Conservation (phyloP, 2,888 invertebrate species). For the Agrochola macilenta region DNA sequence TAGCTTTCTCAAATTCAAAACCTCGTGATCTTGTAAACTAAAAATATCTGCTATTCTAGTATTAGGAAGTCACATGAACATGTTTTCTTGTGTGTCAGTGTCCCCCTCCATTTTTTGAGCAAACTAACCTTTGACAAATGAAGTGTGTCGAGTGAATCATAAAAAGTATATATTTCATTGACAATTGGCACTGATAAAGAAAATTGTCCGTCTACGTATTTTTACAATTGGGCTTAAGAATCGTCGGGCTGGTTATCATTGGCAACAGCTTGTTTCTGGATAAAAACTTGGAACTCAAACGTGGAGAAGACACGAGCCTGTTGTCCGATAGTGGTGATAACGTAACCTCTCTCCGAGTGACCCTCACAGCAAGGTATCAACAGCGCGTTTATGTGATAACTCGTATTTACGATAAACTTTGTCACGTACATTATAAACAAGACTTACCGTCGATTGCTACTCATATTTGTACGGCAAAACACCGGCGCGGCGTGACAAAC, state of each 20-base stretch:
- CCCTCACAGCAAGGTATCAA: constrained; percentile 61
- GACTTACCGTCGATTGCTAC: constrained; percentile 35
- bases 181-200: constrained; percentile 8
- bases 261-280: neutral
- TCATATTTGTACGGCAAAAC: constrained; percentile 15
- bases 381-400: constrained; percentile 51
- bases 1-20: constrained; percentile 27
- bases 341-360: constrained; percentile 59
- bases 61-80: constrained; percentile 49
- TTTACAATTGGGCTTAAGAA: neutral
- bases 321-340: constrained; percentile 47
- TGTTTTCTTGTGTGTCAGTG: constrained; percentile 21
- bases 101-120: constrained; percentile 34
- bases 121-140: constrained; percentile 7
- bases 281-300: constrained; percentile 36
- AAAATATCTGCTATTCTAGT: constrained; percentile 45
- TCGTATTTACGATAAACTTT: constrained; percentile 54
- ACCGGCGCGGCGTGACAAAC: constrained; percentile 3
- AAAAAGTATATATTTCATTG: constrained; percentile 4
- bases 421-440: constrained; percentile 43
- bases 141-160: constrained; percentile 31
- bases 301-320: constrained; percentile 43
- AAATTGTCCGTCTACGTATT: neutral
- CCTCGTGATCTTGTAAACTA: constrained; percentile 57
- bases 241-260: neutral